A percentile compares a stretch with the other conserved stretches of the same genome.
phyloP scores from a whole-genome alignment of 2,113 vertebrate genomes.

The Xenopus tropicalis region DNA sequence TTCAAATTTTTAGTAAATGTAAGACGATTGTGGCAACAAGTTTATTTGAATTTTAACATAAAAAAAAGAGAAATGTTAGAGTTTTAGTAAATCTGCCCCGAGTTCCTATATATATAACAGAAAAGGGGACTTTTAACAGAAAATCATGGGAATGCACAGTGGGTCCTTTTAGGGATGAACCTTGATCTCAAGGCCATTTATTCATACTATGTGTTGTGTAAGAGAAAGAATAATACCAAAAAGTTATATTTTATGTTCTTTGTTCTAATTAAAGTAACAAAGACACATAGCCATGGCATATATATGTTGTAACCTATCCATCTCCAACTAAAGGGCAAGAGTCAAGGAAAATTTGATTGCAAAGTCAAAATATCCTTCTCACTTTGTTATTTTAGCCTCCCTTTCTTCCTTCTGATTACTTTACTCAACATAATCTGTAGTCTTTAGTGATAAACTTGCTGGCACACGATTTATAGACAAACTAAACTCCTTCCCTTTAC shows the following conservation, averaged over 20 bases:
- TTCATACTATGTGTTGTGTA: constrained; percentile 8
- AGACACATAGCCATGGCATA: not conserved
- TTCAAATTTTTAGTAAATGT: too few relatives aligned
- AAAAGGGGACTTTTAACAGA: too few relatives aligned
- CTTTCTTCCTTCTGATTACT: constrained; percentile 65
- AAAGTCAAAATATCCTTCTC: constrained; percentile 60
- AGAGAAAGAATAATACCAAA: constrained; percentile 7
- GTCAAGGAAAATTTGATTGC: constrained; percentile 63
- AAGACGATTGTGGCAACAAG: too few relatives aligned
- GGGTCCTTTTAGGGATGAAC: constrained; percentile 11
- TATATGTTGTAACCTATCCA: constrained; percentile 65
- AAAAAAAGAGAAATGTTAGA: too few relatives aligned
- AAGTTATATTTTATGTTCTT: not conserved
- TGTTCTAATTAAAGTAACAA: constrained; percentile 19
- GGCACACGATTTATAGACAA: constrained; percentile 64
- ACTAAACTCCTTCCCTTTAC: constrained; percentile 61
- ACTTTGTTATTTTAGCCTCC: constrained; percentile 70
- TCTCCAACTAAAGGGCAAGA: constrained; percentile 59
- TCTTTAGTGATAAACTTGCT: constrained; percentile 63
- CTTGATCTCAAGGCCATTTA: constrained; percentile 8
- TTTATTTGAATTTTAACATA: too few relatives aligned
- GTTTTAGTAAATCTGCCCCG: too few relatives aligned
- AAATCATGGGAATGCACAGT: not conserved
- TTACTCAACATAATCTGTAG: constrained; percentile 60
- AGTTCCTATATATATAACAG: too few relatives aligned